Evolutionary conservation across 2,113 vertebrate species (phyloP), one percentile per base, ranked within the genome.

Genomic region (Rynchops niger): DNA sequence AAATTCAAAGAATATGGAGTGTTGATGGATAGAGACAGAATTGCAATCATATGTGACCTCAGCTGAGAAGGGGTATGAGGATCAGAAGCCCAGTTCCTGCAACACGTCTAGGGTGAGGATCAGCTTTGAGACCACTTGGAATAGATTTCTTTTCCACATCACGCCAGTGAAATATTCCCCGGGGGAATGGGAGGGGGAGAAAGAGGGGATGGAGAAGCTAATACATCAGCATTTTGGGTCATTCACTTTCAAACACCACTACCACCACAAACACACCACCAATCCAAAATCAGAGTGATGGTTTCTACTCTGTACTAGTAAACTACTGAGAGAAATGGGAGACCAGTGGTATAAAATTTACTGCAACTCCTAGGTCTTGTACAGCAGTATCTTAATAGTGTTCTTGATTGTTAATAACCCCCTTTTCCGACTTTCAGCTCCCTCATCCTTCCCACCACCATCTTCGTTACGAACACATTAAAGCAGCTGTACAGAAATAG

Each of bases 281-380:
- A 38, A 9, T n/a, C 32, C n/a, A 79, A 71, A 85, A 79, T 63
- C 56, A 36, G 23, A 61, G 3, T 19, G 27, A 19, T n/a, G 32
- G 20, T 43, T 71, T 18, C 9, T 45, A 14, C 15, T 63, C 26
- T 26, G 12, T 27, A 6, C 50, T n/a, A 30, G 43, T 16, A 49
- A 86, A 47, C 30, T 58, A 23, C 17, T 17, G 30, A 82, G 27
- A 61, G 18, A 71, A 88, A 79, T 8, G 16, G 16, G 55, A 79
- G 5, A 56, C 13, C 36, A 58, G 32, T 0, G 0, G 21, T 30
- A 5, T 38, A 34, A 47, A 55, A 82, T 74, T 15, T 78, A 56
- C 45, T 1, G 1, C 61, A 71, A 15, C 26, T 49, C 53, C 22
- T 26, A 72, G 17, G 9, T 52, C 26, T 73, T 5, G 9, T 19